Base-by-base conservation (phyloP, 2,888 invertebrate species). In the Xylophagus ater region DNA sequence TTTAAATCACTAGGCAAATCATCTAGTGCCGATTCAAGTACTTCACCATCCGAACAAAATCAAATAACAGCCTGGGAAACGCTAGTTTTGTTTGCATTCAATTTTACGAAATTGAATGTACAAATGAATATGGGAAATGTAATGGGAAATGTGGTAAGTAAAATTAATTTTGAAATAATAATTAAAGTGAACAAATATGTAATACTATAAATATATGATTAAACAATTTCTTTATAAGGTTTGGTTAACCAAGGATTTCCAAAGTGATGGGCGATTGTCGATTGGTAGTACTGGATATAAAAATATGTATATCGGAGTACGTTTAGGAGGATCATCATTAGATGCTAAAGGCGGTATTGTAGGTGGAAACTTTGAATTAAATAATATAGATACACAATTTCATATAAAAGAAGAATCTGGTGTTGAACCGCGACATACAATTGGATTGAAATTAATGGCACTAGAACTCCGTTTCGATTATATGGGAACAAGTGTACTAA, bases 71-170 rank as follows among this genome's bases (percentile, higher is more conserved):
- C 89, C 28, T 96, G 96, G 96, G 93, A 96, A 67, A 94, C 96
- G 3, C 68, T 94, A 35, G 96, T 97, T 3, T 69, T 97, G 40
- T 93, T 96, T 67, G 90, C 92, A 0, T 84, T 97, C 28, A 94
- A 96, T 69, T 90, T 97, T 62, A 90, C 93, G 31, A 81, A 87
- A 53, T 73, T 98, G 37, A 94, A 96, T 62, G 89, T 98, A 8
- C 89, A 92, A 58, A 96, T 97, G 84, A 97, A 97, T 65, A 98
- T 98, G 93, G 94, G 96, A 28, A 97, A 97, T 58, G 94, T 97
- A 1, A 97, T 98, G 93, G 97, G 98, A 10, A 94, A 94, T 59
- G 94, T 96, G 77, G 78, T 85, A 63, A 69, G 72, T 68, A 41
- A 1, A 3, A 25, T 18, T 9, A 17, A 39, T 7, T 18, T 21